Conservation (phyloP, 2,888 invertebrate species). For the Leucophora obtusa region DNA sequence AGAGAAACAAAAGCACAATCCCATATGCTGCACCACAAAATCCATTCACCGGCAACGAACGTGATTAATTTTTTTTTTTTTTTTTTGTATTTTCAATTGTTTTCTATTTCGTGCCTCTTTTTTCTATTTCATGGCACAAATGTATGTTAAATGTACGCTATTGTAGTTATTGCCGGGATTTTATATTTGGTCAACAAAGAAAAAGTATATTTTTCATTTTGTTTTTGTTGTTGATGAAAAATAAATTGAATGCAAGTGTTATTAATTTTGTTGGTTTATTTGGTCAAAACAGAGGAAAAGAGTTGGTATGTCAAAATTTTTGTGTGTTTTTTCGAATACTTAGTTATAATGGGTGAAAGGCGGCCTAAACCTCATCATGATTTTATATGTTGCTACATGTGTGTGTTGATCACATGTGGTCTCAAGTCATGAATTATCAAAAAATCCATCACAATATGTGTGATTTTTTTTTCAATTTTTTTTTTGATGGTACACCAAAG, state of each 20-base stretch:
- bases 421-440: too few species aligned
- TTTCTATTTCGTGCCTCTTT: slow-evolving; percentile 33
- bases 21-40: slow-evolving; percentile 39
- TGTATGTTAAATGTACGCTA: not conserved
- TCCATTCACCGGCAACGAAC: slow-evolving; percentile 55
- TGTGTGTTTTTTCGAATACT: not conserved
- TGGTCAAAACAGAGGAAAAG: not conserved
- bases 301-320: not conserved
- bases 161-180: not conserved
- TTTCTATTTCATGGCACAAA: slow-evolving; percentile 20
- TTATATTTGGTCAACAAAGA: not conserved
- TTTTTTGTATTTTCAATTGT: slow-evolving; percentile 20
- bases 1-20: not conserved
- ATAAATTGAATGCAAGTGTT: slow-evolving; percentile 5
- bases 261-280: not conserved
- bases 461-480: too few species aligned
- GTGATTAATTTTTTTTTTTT: slow-evolving; percentile 55
- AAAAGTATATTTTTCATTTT: not conserved
- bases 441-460: too few species aligned
- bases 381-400: not conserved
- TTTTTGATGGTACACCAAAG: too few species aligned
- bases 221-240: not conserved
- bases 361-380: not conserved
- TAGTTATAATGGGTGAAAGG: slow-evolving; percentile 1
- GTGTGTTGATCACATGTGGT: too few species aligned